Evolutionary conservation across 2,113 vertebrate species (phyloP).

Genomic region (Panthera tigris): DNA sequence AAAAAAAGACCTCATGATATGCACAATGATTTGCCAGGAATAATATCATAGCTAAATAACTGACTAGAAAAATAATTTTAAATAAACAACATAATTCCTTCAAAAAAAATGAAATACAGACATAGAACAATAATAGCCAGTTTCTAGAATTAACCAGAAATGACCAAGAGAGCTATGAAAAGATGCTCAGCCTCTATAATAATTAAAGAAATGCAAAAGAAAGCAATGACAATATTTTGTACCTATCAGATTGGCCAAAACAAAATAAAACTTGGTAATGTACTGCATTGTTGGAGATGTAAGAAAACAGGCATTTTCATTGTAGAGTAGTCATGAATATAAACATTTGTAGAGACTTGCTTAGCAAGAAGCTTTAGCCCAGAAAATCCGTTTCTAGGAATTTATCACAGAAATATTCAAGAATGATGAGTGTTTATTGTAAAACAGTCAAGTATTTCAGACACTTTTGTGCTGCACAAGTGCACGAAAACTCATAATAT

Average conservation of each 20-base stretch:
- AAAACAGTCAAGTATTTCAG: conserved; percentile 26
- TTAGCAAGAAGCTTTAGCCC: conserved; percentile 17
- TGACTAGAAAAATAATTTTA: too few relatives aligned
- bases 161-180: background rate
- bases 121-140: background rate
- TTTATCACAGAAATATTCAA: conserved; percentile 7
- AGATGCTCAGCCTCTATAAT: background rate
- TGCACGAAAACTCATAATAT: background rate
- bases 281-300: background rate
- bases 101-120: background rate
- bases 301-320: background rate
- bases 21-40: too few relatives aligned
- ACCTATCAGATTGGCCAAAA: background rate
- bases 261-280: background rate
- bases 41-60: too few relatives aligned
- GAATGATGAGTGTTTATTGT: background rate
- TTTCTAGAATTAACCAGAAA: background rate
- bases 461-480: background rate
- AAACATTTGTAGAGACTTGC: background rate
- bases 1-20: too few relatives aligned
- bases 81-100: too few relatives aligned
- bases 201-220: conserved; percentile 3
- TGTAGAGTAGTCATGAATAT: background rate
- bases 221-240: background rate
- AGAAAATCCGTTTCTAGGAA: background rate